Evolutionary conservation across 2,113 vertebrate genomes (phyloP).

Genomic region (Sakesphorus luctuosus): DNA sequence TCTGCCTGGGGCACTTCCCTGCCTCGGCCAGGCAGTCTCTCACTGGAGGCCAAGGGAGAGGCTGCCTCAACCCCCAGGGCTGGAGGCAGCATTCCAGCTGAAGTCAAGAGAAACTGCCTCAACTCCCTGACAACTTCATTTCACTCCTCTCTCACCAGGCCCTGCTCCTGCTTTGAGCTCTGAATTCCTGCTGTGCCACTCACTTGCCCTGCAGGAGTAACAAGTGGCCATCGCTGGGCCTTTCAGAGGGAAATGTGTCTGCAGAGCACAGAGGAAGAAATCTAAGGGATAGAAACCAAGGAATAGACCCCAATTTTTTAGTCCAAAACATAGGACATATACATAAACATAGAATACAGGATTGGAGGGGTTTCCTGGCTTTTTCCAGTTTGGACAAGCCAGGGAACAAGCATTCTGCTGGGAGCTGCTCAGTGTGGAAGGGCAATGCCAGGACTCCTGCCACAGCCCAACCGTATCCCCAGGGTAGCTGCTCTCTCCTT

Average conservation of each 20-base stretch:
- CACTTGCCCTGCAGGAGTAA: not conserved
- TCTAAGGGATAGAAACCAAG: not conserved
- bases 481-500: slow-evolving; percentile 74
- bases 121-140: not conserved
- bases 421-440: not conserved
- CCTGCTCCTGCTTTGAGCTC: not conserved
- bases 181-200: not conserved
- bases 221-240: not conserved
- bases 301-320: not conserved
- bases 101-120: not conserved
- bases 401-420: not conserved
- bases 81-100: not conserved
- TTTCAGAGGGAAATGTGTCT: not conserved
- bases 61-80: not conserved
- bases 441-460: not conserved
- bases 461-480: not conserved
- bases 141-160: not conserved
- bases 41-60: not conserved
- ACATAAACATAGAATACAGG: not conserved
- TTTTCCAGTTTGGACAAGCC: not conserved
- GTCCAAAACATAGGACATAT: not conserved
- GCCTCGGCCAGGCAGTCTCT: not conserved
- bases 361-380: not conserved
- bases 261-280: not conserved
- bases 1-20: not conserved